These are phyloP conservation scores for Alcedo atthis DNA, from an alignment of 2,797 vertebrate genomes.

Conservation along the genomic window DNA sequence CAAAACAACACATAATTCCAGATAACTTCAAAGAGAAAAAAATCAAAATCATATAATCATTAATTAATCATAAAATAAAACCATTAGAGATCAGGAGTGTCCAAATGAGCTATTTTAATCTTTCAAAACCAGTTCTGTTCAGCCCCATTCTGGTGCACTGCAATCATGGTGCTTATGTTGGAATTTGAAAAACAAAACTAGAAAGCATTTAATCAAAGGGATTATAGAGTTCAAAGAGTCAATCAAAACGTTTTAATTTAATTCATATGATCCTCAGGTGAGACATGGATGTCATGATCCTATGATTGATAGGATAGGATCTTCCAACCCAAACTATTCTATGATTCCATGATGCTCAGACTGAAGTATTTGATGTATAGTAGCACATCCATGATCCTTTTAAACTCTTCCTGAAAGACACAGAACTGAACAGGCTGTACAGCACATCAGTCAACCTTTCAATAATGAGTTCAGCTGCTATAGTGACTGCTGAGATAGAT, in stretches of 20 bases:
- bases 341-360: neutral
- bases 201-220: neutral
- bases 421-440: neutral
- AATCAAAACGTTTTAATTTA: neutral
- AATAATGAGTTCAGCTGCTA: slow-evolving; percentile 12
- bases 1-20: neutral
- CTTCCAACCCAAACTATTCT: too few species aligned
- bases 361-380: neutral
- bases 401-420: neutral
- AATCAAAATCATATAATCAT: too few species aligned
- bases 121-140: neutral
- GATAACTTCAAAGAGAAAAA: neutral
- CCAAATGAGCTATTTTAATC: neutral
- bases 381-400: neutral
- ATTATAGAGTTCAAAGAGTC: neutral
- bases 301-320: neutral
- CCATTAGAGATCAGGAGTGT: neutral
- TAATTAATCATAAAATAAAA: neutral
- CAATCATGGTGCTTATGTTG: neutral
- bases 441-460: neutral
- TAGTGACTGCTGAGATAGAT: slow-evolving; percentile 20
- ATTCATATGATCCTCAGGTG: neutral
- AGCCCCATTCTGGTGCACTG: neutral
- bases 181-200: neutral
- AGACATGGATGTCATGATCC: neutral